These are phyloP conservation scores for Hyaena hyaena DNA, from an alignment of 2,113 vertebrate genomes.

Conservation along the genomic window DNA sequence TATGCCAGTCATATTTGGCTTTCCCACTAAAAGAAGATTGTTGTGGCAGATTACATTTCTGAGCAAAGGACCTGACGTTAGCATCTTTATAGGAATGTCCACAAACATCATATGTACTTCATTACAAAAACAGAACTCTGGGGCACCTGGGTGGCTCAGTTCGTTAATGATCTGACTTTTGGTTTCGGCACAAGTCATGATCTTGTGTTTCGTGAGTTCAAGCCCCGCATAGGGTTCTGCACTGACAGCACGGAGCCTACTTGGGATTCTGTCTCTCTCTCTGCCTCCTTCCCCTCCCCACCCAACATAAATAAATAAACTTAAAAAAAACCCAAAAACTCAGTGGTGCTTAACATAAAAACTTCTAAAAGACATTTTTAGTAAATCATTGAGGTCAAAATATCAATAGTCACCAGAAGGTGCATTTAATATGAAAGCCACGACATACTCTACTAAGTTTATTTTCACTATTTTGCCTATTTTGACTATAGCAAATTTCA, in stretches of 20 bases:
- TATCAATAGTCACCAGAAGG: not conserved
- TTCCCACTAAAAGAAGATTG: not conserved
- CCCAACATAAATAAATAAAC: too few relatives aligned
- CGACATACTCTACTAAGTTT: not conserved
- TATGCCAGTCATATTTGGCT: not conserved
- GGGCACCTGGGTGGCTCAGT: too few relatives aligned
- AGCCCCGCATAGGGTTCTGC: too few relatives aligned
- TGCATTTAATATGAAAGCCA: not conserved
- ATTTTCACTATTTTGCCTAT: not conserved
- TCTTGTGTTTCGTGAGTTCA: too few relatives aligned
- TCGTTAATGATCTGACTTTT: too few relatives aligned
- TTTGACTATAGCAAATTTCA: not conserved
- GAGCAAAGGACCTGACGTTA: not conserved
- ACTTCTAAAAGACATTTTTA: not conserved
- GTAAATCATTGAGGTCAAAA: not conserved
- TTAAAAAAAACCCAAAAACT: not conserved
- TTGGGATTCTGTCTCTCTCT: too few relatives aligned
- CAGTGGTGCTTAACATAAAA: not conserved
- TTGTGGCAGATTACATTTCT: not conserved
- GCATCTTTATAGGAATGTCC: not conserved
- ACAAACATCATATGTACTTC: not conserved
- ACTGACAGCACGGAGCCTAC: too few relatives aligned
- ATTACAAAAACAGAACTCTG: not conserved
- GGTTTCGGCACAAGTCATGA: too few relatives aligned
- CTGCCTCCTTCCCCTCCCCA: too few relatives aligned